A percentile compares a stretch with the other conserved stretches of the same genome.
Evolutionary conservation across 2,888 invertebrate genomes (phyloP).

Genomic region (Laspeyria flexula): DNA sequence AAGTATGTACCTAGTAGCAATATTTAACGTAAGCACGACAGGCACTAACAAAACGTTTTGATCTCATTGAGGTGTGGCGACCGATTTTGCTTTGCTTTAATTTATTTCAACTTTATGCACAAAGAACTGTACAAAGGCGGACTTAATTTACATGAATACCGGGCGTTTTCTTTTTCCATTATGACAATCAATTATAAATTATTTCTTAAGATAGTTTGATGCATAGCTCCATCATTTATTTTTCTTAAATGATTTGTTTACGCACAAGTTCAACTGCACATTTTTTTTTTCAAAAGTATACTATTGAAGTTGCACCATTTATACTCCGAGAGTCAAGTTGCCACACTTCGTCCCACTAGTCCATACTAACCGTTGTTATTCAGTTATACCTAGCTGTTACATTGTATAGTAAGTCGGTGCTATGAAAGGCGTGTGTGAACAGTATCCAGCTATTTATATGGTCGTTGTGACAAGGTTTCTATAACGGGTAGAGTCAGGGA

Average conservation of each 20-base stretch:
- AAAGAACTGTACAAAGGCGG: too few relatives aligned
- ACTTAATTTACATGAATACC: too few relatives aligned
- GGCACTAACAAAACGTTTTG: slow-evolving; percentile 8
- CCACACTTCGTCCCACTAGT: slow-evolving; percentile 29
- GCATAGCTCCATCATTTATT: too few relatives aligned
- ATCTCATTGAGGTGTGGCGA: slow-evolving; percentile 16
- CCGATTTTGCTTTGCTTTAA: not conserved
- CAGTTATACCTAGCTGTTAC: slow-evolving; percentile 15
- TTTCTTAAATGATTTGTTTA: too few relatives aligned
- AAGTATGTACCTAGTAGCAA: slow-evolving; percentile 8
- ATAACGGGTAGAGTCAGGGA: not conserved
- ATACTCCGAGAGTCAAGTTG: not conserved
- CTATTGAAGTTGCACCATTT: too few relatives aligned
- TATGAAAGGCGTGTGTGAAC: slow-evolving; percentile 28
- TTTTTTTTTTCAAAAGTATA: too few relatives aligned
- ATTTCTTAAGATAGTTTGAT: too few relatives aligned
- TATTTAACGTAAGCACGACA: slow-evolving; percentile 11
- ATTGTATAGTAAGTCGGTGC: slow-evolving; percentile 58
- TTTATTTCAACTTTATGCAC: too few relatives aligned
- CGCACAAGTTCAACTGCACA: too few relatives aligned
- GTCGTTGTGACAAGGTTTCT: not conserved
- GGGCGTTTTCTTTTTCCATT: too few relatives aligned
- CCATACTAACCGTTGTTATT: slow-evolving; percentile 20
- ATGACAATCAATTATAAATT: too few relatives aligned
- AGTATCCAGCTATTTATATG: not conserved